A percentile compares a stretch with the other conserved stretches of the same genome.
Evolutionary conservation across 2,797 vertebrate genomes (phyloP).

Genomic region (Chelonia mydas): DNA sequence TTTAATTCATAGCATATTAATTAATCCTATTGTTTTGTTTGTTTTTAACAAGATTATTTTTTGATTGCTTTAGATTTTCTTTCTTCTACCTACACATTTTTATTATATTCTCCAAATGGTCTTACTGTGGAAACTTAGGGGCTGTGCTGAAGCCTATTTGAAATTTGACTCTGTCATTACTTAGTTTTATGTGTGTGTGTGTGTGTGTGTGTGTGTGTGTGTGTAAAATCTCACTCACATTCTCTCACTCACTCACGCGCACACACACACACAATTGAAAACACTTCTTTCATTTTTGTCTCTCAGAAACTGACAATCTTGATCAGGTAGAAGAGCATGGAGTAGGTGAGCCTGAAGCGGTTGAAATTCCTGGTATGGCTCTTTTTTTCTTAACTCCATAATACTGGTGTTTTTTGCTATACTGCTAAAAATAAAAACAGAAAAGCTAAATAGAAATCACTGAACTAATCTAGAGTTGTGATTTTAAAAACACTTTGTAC

Average conservation of each 20-base stretch:
- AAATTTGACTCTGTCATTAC: background rate
- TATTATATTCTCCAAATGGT: background rate
- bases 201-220: too few relatives aligned
- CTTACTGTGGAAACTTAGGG: background rate
- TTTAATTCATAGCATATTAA: background rate
- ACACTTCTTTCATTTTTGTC: background rate
- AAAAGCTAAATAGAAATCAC: background rate
- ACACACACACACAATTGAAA: background rate
- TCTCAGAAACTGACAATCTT: constrained; percentile 39
- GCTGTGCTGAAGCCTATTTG: background rate
- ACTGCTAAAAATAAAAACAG: background rate
- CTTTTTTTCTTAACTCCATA: background rate
- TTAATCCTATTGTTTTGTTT: background rate
- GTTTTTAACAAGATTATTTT: background rate
- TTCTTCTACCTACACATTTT: background rate
- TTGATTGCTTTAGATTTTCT: background rate
- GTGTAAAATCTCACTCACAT: too few relatives aligned
- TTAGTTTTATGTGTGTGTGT: too few relatives aligned
- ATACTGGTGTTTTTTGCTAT: background rate
- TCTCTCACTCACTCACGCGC: too few relatives aligned
- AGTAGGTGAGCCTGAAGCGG: constrained; percentile 33
- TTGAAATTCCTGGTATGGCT: constrained; percentile 62
- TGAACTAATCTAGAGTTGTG: background rate
- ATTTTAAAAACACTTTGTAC: background rate
- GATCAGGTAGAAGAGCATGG: constrained; percentile 3